Evolutionary conservation across 2,888 invertebrate genomes (phyloP).

Genomic region (Toxonevra muliebris): DNA sequence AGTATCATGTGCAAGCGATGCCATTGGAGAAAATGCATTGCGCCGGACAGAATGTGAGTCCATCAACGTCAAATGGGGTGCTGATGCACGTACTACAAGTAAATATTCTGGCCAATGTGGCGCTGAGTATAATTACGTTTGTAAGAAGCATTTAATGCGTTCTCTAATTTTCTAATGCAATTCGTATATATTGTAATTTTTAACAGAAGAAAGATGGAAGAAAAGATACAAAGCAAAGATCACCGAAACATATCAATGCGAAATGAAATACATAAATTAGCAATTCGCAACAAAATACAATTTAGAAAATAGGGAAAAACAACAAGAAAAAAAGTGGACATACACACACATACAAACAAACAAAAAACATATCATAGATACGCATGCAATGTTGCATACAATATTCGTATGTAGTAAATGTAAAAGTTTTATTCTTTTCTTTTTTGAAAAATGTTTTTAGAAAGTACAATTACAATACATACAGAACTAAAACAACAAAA

Average conservation of each 20-base stretch:
- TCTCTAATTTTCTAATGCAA: constrained; percentile 33
- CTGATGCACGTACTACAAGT: constrained; percentile 58
- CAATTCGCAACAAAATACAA: no score
- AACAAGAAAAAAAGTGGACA: constrained; percentile 26
- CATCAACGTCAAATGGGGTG: constrained; percentile 58
- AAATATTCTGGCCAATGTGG: constrained; percentile 55
- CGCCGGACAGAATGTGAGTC: constrained; percentile 70
- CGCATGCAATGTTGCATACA: constrained; percentile 37
- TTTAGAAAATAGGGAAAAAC: constrained; percentile 25
- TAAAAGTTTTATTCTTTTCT: background rate
- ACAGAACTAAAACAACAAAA: background rate
- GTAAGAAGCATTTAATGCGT: constrained; percentile 49
- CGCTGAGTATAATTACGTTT: constrained; percentile 53
- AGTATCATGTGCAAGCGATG: constrained; percentile 83
- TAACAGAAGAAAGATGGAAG: no score
- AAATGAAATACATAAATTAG: no score
- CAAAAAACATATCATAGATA: constrained; percentile 39
- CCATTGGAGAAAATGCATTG: constrained; percentile 86
- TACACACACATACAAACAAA: constrained; percentile 1
- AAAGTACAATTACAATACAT: constrained; percentile 3
- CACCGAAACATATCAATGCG: no score
- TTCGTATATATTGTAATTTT: no score
- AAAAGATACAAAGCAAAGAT: no score
- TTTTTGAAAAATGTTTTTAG: background rate
- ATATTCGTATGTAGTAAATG: background rate